These are phyloP conservation scores for Scaptomyza cyrtandrae DNA, from an alignment of 2,888 invertebrate species.

Conservation along the genomic window DNA sequence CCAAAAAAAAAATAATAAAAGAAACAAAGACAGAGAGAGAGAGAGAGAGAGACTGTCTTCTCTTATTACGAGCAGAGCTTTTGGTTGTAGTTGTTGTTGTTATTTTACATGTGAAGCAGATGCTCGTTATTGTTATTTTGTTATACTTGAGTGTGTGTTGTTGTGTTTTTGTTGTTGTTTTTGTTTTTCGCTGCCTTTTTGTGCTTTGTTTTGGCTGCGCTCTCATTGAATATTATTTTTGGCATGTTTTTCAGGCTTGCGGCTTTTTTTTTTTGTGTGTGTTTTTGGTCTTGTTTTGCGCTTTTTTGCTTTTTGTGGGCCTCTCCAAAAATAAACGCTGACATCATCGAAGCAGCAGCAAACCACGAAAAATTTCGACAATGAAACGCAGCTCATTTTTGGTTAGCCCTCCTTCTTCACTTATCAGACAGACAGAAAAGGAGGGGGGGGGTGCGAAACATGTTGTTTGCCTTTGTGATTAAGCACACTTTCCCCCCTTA, in stretches of 20 bases:
- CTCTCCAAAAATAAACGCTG: constrained; percentile 75
- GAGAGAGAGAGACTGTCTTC: neutral
- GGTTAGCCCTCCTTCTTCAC: constrained; percentile 18
- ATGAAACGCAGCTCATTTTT: constrained; percentile 68
- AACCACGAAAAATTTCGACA: constrained; percentile 54
- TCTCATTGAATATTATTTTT: constrained; percentile 75
- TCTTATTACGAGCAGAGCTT: constrained; percentile 27
- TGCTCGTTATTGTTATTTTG: constrained; percentile 54
- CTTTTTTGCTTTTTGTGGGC: constrained; percentile 15
- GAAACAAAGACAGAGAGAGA: neutral
- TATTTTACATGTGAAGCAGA: constrained; percentile 11
- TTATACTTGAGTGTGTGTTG: constrained; percentile 28
- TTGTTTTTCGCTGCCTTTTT: constrained; percentile 12
- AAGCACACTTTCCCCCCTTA: constrained; percentile 1
- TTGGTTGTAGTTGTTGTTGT: constrained; percentile 7
- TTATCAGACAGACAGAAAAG: neutral
- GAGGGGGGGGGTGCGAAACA: constrained; percentile 14
- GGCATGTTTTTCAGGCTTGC: constrained; percentile 69
- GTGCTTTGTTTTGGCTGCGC: constrained; percentile 23
- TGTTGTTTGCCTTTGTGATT: constrained; percentile 27
- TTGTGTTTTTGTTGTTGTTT: constrained; percentile 14
- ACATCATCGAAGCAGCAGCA: constrained; percentile 61
- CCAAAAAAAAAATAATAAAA: neutral
- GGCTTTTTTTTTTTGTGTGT: constrained; percentile 27
- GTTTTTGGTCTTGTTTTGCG: constrained; percentile 36